These are phyloP conservation scores for Drosophila meridionalis DNA, from an alignment of 2,888 invertebrate genomes.

Conservation along the genomic window DNA sequence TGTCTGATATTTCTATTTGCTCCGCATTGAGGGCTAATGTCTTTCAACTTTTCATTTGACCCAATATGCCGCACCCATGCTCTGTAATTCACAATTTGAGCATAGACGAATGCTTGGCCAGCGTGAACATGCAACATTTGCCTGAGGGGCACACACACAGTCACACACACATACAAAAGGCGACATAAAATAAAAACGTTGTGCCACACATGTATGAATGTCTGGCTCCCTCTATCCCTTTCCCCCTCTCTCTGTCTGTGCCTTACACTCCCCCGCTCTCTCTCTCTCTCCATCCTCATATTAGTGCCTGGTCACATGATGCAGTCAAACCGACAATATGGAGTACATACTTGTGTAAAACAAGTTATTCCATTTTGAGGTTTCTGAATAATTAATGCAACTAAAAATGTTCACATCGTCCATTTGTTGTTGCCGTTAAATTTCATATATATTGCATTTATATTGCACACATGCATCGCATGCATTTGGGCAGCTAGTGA, in stretches of 20 bases:
- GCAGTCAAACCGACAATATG: slow-evolving; percentile 75
- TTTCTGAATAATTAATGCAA: slow-evolving; percentile 76
- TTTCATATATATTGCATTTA: slow-evolving; percentile 45
- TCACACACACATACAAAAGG: slow-evolving; percentile 21
- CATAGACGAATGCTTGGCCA: slow-evolving; percentile 36
- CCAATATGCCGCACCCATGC: slow-evolving; percentile 65
- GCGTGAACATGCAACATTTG: slow-evolving; percentile 66
- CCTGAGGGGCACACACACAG: slow-evolving; percentile 37
- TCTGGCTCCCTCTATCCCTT: not conserved
- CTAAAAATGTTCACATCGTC: slow-evolving; percentile 70
- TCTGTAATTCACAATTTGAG: slow-evolving; percentile 38
- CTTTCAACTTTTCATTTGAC: slow-evolving; percentile 54
- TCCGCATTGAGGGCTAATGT: slow-evolving; percentile 42
- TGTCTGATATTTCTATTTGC: slow-evolving; percentile 29
- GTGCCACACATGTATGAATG: slow-evolving; percentile 1
- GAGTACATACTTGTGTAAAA: slow-evolving; percentile 75
- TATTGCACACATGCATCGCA: slow-evolving; percentile 8
- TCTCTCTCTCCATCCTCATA: not conserved
- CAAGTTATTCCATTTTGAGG: slow-evolving; percentile 77
- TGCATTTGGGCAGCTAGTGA: slow-evolving; percentile 35
- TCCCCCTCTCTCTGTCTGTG: not conserved
- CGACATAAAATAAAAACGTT: slow-evolving; percentile 52
- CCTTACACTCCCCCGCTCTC: not conserved
- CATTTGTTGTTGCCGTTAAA: slow-evolving; percentile 56
- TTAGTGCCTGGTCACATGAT: slow-evolving; percentile 51